A percentile compares a stretch with the other conserved stretches of the same genome.
Evolutionary conservation across 23 tunicate genomes (phyloP).

Genomic region (Corella eumyota): DNA sequence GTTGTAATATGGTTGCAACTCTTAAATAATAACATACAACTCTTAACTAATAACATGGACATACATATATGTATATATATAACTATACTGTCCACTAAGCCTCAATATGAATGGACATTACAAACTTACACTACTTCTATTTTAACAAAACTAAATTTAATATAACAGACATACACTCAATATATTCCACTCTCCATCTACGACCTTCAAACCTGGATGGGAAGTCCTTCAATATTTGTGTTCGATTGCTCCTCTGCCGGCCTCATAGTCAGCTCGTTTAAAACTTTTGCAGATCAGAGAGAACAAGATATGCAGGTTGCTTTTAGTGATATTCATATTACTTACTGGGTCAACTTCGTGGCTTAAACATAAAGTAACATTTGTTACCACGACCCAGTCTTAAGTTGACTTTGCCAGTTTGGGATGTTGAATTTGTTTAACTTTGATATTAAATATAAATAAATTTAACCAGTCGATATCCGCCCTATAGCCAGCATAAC

Average conservation of each 20-base stretch:
- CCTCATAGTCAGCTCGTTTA: slow-evolving; percentile 57
- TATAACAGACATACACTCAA: slow-evolving; percentile 77
- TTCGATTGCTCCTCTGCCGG: slow-evolving; percentile 90
- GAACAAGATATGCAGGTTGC: slow-evolving; percentile 65
- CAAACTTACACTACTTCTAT: neutral
- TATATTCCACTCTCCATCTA: slow-evolving; percentile 92
- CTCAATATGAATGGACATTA: too few species aligned
- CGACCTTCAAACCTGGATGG: slow-evolving; percentile 92
- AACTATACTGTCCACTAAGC: too few species aligned
- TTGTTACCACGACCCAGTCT: neutral
- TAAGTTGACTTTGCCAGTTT: neutral
- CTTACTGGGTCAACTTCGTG: too few species aligned
- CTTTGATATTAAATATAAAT: too few species aligned
- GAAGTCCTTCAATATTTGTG: slow-evolving; percentile 79
- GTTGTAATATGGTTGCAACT: too few species aligned
- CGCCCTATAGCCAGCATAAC: neutral
- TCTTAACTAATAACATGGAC: too few species aligned
- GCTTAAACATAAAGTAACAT: too few species aligned
- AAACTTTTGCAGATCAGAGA: slow-evolving; percentile 60
- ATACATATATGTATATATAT: too few species aligned
- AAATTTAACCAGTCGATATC: too few species aligned
- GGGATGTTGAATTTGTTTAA: too few species aligned
- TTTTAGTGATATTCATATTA: too few species aligned
- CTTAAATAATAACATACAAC: too few species aligned
- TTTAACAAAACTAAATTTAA: neutral